Base-by-base conservation (phyloP, 2,113 vertebrate genomes). In the Perccottus glenii region DNA sequence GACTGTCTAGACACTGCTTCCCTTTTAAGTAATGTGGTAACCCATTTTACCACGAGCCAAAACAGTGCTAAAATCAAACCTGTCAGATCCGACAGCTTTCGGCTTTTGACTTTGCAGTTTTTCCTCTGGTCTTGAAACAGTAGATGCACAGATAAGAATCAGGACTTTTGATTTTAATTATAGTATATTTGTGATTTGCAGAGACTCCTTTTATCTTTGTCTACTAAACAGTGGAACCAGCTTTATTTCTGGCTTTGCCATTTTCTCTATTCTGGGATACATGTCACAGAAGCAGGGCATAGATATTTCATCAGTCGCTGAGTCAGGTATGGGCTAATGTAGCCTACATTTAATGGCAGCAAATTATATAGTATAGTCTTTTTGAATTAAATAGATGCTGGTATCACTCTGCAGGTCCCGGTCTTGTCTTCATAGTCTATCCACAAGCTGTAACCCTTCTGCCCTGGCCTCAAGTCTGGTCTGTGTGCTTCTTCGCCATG, bases 401-500 rank as follows among this genome's bases (percentile, higher is more conserved):
- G 2, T 77, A 75, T 82, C 56, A 75, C 33, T 68, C 59, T 7
- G 2, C 78, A 96, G 96, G 96, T 15, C 96, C 96, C 33, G 96
- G 96, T 49, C 85, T 98, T 85, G 96, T 95, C 33, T 97, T 97
- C 83, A 96, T 98, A 36, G 95, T 95, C 46, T 97, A 96, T 73
- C 96, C 96, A 16, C 93, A 94, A 78, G 96, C 95, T 9, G 94
- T 97, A 67, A 94, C 94, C 71, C 94, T 98, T 90, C 84, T 98
- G 75, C 96, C 96, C 2, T 95, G 93, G 79, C 94, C 96, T 53
- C 95, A 95, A 0, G 84, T 95, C 65, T 98, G 96, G 96, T 94
- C 95, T 0, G 92, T 92, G 77, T 96, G 89, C 81, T 98, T 98
- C 91, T 96, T 98, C 87, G 60, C 91, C 83, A 98, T 97, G 95